These are phyloP conservation scores for Champsocephalus esox DNA, from an alignment of 2,797 vertebrate species.

Conservation along the genomic window DNA sequence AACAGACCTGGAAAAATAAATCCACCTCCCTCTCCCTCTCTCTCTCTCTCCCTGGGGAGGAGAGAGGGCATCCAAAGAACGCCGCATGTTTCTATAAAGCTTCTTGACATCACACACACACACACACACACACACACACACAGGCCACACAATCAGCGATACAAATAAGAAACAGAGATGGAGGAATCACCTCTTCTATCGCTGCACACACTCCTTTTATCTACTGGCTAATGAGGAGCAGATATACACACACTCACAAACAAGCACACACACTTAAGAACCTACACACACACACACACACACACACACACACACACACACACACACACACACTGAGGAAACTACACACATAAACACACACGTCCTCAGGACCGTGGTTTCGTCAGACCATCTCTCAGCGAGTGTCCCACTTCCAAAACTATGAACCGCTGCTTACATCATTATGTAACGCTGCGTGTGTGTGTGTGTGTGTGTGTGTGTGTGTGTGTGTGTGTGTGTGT, in stretches of 20 bases:
- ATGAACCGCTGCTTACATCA: constrained; percentile 75
- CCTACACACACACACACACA: constrained; percentile 24
- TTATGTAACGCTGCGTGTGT: constrained; percentile 62
- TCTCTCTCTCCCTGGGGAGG: constrained; percentile 42
- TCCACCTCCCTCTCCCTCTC: constrained; percentile 45
- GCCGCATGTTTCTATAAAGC: constrained; percentile 71
- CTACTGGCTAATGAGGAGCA: constrained; percentile 82
- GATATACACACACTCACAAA: constrained; percentile 44
- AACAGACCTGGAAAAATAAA: constrained; percentile 79
- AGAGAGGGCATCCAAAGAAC: constrained; percentile 73
- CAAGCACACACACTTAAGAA: constrained; percentile 15
- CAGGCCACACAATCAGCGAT: constrained; percentile 42
- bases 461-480: constrained; percentile 44
- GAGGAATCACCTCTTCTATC: constrained; percentile 80
- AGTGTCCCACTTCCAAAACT: constrained; percentile 79
- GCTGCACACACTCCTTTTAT: constrained; percentile 79
- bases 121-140: constrained; percentile 22
- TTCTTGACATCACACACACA: constrained; percentile 55
- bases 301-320: no score
- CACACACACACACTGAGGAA: constrained; percentile 20
- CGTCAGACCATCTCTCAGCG: constrained; percentile 73
- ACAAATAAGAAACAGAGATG: constrained; percentile 71
- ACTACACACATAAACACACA: constrained; percentile 31
- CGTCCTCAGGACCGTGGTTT: constrained; percentile 70
- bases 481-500: constrained; percentile 38